These are phyloP conservation scores for Cantharis rustica DNA, from an alignment of 2,888 invertebrate genomes.

Conservation along the genomic window DNA sequence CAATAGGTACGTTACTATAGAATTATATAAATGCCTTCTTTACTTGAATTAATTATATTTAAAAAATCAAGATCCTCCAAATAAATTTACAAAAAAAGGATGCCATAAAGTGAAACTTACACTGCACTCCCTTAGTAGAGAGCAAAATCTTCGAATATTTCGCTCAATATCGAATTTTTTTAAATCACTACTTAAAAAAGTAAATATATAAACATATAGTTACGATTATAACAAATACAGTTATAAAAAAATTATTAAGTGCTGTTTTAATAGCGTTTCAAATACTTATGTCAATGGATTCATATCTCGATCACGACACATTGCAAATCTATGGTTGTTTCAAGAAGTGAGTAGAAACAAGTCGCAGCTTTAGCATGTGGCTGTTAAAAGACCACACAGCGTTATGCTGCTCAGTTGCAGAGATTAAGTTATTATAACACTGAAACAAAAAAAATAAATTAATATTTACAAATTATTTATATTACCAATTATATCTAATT, in stretches of 20 bases:
- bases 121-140: conserved; percentile 46
- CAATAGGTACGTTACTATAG: background rate
- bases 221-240: conserved; percentile 25
- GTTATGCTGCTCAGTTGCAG: conserved; percentile 29
- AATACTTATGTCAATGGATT: conserved; percentile 50
- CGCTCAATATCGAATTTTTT: conserved; percentile 41
- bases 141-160: conserved; percentile 44
- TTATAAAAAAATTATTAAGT: conserved; percentile 23
- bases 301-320: conserved; percentile 82
- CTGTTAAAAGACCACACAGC: conserved; percentile 39
- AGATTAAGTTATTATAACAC: conserved; percentile 31
- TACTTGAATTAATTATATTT: background rate
- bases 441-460: conserved; percentile 31
- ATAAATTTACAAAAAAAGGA: background rate
- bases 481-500: background rate
- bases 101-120: conserved; percentile 36
- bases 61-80: background rate
- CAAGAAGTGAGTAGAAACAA: conserved; percentile 89
- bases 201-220: conserved; percentile 22
- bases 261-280: conserved; percentile 8
- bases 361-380: conserved; percentile 88
- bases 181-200: conserved; percentile 22
- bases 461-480: background rate
- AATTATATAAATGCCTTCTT: background rate
- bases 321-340: conserved; percentile 85